Percentiles rank a stretch among this genome's conserved stretches.
These are phyloP conservation scores for Rotaria socialis DNA, from an alignment of 2,888 invertebrate species.

Conservation along the genomic window DNA sequence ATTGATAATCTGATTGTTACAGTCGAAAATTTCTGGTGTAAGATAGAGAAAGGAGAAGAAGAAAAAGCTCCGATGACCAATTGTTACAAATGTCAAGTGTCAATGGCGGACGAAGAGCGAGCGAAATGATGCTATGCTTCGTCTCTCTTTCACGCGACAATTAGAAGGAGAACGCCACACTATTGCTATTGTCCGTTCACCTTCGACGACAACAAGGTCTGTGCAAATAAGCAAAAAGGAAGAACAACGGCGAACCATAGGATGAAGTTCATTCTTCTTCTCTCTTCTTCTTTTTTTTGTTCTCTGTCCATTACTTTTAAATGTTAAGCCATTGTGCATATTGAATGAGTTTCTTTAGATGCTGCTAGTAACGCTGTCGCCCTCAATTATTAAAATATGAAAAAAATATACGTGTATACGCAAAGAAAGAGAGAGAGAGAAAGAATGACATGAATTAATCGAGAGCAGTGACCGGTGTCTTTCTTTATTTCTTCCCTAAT, in stretches of 20 bases:
- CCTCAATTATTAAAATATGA: neutral
- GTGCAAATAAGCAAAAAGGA: neutral
- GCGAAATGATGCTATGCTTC: neutral
- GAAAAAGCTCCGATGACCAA: too few relatives aligned
- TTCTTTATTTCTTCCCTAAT: neutral
- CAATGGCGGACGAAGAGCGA: neutral
- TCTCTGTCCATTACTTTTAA: neutral
- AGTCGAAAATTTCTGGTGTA: too few relatives aligned
- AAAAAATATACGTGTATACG: neutral
- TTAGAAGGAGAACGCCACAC: neutral
- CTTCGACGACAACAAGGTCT: neutral
- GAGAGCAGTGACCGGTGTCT: neutral
- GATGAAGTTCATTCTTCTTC: neutral
- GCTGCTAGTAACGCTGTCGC: neutral
- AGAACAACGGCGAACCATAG: neutral
- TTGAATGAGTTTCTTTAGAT: neutral
- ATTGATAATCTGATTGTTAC: neutral
- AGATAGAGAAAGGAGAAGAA: too few relatives aligned
- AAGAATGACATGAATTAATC: neutral
- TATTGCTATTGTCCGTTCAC: slow-evolving; percentile 7
- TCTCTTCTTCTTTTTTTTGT: neutral
- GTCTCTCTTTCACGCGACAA: neutral
- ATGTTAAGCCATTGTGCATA: slow-evolving; percentile 19
- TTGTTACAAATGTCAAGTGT: neutral
- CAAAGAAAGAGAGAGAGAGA: neutral